Evolutionary conservation across 2,797 vertebrate species (phyloP).

Genomic region (Coranthus polyacanthus): DNA sequence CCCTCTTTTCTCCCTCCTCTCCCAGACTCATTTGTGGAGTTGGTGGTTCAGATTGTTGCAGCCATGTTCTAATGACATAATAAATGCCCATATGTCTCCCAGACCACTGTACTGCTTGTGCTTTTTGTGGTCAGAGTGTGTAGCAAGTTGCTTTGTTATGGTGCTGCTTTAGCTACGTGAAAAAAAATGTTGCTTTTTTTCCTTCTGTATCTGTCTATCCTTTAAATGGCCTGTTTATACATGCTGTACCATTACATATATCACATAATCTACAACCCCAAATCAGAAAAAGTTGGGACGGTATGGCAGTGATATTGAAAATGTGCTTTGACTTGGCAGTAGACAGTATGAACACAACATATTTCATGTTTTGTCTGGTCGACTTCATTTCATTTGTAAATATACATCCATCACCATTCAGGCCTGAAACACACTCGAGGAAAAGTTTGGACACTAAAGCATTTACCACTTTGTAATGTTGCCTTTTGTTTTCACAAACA

Average conservation of each 20-base stretch:
- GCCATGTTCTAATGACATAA: slow-evolving; percentile 17
- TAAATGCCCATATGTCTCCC: slow-evolving; percentile 36
- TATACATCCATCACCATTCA: no score
- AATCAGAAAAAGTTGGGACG: no score
- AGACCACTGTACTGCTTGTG: slow-evolving; percentile 48
- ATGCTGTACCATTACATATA: slow-evolving; percentile 14
- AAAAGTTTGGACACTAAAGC: no score
- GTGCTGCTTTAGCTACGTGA: slow-evolving; percentile 20
- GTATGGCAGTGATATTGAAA: no score
- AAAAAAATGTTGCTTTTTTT: slow-evolving; percentile 29
- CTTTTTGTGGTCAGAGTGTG: slow-evolving; percentile 46
- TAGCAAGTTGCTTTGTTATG: slow-evolving; percentile 45
- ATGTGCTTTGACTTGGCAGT: no score
- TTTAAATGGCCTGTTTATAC: no score
- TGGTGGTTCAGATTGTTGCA: slow-evolving; percentile 43
- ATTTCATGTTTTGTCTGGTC: no score
- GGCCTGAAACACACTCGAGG: no score
- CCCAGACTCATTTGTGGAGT: slow-evolving; percentile 52
- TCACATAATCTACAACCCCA: not conserved
- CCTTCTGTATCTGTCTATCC: slow-evolving; percentile 24
- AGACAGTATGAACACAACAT: no score
- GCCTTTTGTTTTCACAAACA: no score
- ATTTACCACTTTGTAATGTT: no score
- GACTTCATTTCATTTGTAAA: no score
- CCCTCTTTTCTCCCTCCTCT: slow-evolving; percentile 37